phyloP scores from a whole-genome alignment of 2,113 vertebrate genomes.

The Thymallus thymallus region DNA sequence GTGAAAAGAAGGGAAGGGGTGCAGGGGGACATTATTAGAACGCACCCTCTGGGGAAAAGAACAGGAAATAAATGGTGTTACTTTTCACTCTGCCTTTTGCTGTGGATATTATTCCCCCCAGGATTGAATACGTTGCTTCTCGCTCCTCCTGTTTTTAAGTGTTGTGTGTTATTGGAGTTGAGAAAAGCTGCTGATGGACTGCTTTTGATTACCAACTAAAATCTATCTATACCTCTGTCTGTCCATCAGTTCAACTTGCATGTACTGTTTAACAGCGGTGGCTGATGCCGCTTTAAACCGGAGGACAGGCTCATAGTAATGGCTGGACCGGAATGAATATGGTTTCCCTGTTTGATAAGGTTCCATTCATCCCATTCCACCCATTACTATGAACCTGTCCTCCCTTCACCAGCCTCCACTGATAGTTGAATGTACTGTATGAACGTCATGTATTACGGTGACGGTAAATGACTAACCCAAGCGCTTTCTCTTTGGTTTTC shows the following conservation, averaged over 20 bases:
- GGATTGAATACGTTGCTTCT: not conserved
- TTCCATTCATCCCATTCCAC: not conserved
- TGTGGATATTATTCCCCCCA: not conserved
- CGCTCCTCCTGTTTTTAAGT: not conserved
- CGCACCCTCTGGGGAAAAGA: not conserved
- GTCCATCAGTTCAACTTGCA: too few relatives aligned
- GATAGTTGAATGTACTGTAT: not conserved
- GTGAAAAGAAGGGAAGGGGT: too few relatives aligned
- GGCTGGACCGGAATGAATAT: too few relatives aligned
- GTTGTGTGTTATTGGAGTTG: not conserved
- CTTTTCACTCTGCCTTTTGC: not conserved
- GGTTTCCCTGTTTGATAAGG: too few relatives aligned
- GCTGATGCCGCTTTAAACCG: too few relatives aligned
- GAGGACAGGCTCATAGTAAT: too few relatives aligned
- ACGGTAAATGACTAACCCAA: not conserved
- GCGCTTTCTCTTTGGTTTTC: conserved; percentile 15
- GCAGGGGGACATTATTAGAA: not conserved
- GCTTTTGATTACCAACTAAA: conserved; percentile 4
- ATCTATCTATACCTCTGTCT: not conserved
- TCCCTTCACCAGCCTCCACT: too few relatives aligned
- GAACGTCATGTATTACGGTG: not conserved
- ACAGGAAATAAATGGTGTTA: not conserved
- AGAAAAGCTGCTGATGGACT: not conserved
- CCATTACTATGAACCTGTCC: not conserved
- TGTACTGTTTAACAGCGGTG: too few relatives aligned